These are phyloP conservation scores for Anaspis maculata DNA, from an alignment of 2,888 invertebrate genomes.

Conservation along the genomic window DNA sequence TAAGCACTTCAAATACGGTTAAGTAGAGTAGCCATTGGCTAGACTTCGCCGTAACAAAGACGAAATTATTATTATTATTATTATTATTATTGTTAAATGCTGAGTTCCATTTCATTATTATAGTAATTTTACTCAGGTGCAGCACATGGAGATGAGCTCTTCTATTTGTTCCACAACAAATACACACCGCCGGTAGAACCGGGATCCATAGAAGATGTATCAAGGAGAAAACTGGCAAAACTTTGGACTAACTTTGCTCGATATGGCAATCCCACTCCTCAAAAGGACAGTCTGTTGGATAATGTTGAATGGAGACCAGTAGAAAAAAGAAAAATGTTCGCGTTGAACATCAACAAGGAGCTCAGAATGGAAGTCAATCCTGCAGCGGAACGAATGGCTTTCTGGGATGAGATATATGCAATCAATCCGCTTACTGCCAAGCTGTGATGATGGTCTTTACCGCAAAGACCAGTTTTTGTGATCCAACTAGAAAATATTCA, in stretches of 20 bases:
- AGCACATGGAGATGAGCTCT: slow-evolving; percentile 25
- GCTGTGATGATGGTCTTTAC: no score
- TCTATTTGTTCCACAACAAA: slow-evolving; percentile 23
- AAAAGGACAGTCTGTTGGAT: slow-evolving; percentile 7
- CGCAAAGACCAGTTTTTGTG: no score
- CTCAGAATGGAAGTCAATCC: slow-evolving; percentile 8
- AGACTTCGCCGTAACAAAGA: no score
- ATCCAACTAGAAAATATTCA: no score
- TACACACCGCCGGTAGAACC: slow-evolving; percentile 11
- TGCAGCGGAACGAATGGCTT: slow-evolving; percentile 8
- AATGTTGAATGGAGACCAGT: slow-evolving; percentile 11
- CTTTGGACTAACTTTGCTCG: slow-evolving; percentile 32
- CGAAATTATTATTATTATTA: no score
- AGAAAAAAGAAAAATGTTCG: slow-evolving; percentile 4
- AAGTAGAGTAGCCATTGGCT: no score
- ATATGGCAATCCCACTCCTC: slow-evolving; percentile 21
- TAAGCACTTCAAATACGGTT: no score
- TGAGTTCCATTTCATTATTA: no score
- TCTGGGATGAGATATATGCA: slow-evolving; percentile 9
- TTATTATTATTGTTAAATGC: no score
- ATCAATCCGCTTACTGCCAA: no score
- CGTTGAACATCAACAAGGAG: slow-evolving; percentile 8
- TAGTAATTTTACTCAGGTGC: slow-evolving; percentile 24
- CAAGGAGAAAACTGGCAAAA: slow-evolving; percentile 19
- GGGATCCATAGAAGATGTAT: slow-evolving; percentile 17